Conservation (phyloP, 2,113 vertebrate species). For the Cebidichthys violaceus region DNA sequence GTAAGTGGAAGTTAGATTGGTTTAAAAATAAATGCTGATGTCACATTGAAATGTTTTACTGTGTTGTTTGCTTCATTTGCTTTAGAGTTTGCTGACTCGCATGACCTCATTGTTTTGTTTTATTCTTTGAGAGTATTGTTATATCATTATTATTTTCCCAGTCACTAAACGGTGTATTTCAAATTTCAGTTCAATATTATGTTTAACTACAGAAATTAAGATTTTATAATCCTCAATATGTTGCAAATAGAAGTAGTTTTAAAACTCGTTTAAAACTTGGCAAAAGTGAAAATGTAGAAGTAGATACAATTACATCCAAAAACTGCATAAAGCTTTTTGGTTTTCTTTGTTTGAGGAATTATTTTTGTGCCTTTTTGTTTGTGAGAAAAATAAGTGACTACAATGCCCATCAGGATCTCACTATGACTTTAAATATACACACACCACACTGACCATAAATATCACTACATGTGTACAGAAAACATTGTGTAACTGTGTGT, state of each 20-base stretch:
- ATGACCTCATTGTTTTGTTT: neutral
- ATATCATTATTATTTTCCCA: neutral
- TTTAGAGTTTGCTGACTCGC: neutral
- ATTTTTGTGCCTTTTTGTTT: neutral
- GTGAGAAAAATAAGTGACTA: neutral
- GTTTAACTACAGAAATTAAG: neutral
- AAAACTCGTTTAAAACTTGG: neutral
- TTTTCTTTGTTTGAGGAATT: too few relatives aligned
- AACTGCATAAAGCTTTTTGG: too few relatives aligned
- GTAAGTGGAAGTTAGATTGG: neutral
- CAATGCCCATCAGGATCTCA: neutral
- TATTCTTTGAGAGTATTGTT: neutral
- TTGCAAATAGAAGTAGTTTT: neutral
- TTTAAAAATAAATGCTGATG: constrained; percentile 67
- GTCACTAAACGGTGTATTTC: neutral
- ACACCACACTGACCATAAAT: neutral
- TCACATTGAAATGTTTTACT: constrained; percentile 50
- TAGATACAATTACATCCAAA: neutral
- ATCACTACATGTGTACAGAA: neutral
- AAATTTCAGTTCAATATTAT: neutral
- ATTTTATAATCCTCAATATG: neutral
- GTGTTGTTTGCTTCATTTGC: constrained; percentile 62
- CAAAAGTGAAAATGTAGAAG: neutral
- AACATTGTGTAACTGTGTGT: neutral
- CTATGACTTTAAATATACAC: neutral